Evolutionary conservation across 30 jellyfish, hydroid and myxozoan species (phyloP).

Genomic region (Cassiopea xamachana): DNA sequence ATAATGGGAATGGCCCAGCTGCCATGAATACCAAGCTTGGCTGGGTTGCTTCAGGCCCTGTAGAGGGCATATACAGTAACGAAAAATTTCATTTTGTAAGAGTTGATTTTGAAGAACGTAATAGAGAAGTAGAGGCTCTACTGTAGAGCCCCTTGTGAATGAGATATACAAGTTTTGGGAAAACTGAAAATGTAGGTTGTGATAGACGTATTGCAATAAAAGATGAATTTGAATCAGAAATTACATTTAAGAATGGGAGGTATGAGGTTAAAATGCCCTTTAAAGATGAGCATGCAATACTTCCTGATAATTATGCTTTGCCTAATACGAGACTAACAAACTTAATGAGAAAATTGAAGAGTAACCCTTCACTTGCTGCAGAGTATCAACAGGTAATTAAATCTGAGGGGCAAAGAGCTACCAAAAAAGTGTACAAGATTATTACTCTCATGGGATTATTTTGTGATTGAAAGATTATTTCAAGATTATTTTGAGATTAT

Average conservation of each 20-base stretch:
- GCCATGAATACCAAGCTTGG: slow-evolving; percentile 17
- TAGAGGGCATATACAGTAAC: not conserved
- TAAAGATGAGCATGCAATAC: slow-evolving; percentile 1
- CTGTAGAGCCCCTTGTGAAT: not conserved
- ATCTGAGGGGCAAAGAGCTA: not conserved
- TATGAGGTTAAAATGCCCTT: slow-evolving; percentile 41
- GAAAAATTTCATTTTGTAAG: slow-evolving; percentile 5
- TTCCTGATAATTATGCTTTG: slow-evolving; percentile 44
- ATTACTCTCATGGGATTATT: no score
- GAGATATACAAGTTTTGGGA: slow-evolving; percentile 17
- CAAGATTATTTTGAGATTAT: no score
- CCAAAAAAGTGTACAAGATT: no score
- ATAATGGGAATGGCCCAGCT: slow-evolving; percentile 3
- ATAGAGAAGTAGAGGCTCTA: not conserved
- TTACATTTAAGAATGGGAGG: slow-evolving; percentile 13
- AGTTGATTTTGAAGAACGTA: not conserved
- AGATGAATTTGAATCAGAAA: slow-evolving; percentile 36
- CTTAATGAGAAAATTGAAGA: not conserved
- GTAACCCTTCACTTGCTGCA: not conserved
- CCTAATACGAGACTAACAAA: not conserved
- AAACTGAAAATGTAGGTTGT: slow-evolving; percentile 14
- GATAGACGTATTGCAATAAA: slow-evolving; percentile 1
- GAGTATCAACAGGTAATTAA: not conserved
- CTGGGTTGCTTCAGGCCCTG: slow-evolving; percentile 40
- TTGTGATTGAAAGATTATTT: no score